A percentile compares a stretch with the other conserved stretches of the same genome.
Conservation (phyloP, 30 jellyfish, hydroid and myxozoan species). For the Hydractinia echinata region DNA sequence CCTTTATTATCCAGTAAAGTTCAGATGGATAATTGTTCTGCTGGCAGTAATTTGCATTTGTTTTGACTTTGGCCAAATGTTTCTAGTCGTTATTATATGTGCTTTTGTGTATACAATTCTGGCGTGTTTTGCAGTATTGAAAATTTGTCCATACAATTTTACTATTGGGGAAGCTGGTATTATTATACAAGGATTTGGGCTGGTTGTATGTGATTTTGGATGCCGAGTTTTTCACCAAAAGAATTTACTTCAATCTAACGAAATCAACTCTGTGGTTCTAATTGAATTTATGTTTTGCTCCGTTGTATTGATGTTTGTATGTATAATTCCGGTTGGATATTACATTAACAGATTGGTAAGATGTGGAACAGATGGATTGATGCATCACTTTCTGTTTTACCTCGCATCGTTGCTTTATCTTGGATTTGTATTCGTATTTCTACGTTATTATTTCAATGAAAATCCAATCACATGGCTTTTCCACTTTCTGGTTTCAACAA, state of each 20-base stretch:
- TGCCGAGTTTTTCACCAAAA: not conserved
- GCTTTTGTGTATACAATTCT: too few species aligned
- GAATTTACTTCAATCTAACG: not conserved
- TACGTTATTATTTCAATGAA: not conserved
- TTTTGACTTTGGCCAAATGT: too few species aligned
- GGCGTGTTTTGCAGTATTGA: not conserved
- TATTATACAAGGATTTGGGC: constrained; percentile 6
- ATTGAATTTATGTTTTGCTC: not conserved
- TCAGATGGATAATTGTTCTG: too few species aligned
- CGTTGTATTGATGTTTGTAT: not conserved
- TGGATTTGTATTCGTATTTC: not conserved
- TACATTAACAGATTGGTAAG: not conserved
- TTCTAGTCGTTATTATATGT: too few species aligned
- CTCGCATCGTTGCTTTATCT: not conserved
- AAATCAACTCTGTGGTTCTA: not conserved
- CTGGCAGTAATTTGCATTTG: too few species aligned
- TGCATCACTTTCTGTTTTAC: not conserved
- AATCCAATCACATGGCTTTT: not conserved
- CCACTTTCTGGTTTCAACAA: not conserved
- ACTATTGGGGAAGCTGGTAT: not conserved
- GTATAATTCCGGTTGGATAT: not conserved
- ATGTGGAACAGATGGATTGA: not conserved
- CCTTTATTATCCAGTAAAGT: too few species aligned
- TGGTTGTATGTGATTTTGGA: not conserved
- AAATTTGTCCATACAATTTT: not conserved